Percentiles rank a stretch among this genome's conserved stretches.
phyloP scores from a whole-genome alignment of 2,113 vertebrate species.

The Crocuta crocuta region DNA sequence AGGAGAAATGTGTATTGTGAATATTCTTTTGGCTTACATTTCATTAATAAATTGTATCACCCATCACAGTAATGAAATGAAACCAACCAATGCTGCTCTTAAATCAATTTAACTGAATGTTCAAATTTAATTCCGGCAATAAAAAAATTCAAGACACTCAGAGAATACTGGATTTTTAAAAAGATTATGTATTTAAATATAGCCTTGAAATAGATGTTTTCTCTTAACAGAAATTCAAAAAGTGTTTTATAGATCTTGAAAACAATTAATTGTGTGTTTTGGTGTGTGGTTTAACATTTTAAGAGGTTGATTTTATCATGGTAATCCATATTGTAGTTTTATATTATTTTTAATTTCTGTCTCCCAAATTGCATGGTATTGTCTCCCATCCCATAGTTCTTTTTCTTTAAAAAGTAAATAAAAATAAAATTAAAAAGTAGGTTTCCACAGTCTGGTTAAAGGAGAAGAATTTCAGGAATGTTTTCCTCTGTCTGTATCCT shows the following conservation, averaged over 20 bases:
- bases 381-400: neutral
- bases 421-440: slow-evolving; percentile 27
- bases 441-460: neutral
- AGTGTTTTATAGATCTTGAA: neutral
- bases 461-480: slow-evolving; percentile 22
- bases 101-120: slow-evolving; percentile 46
- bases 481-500: neutral
- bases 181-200: neutral
- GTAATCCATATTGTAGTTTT: slow-evolving; percentile 5
- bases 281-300: neutral
- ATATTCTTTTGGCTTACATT: neutral
- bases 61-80: neutral
- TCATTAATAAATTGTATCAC: neutral
- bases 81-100: neutral
- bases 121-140: slow-evolving; percentile 14
- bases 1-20: neutral
- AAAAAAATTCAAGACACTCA: neutral
- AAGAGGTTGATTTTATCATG: neutral
- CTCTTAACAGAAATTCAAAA: neutral
- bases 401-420: slow-evolving; percentile 19
- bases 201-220: neutral
- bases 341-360: slow-evolving; percentile 8
- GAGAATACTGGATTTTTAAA: neutral
- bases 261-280: neutral
- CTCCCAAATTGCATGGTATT: neutral